Conservation (phyloP, 1,140 invertebrate species). For the Eumeta japonica region DNA sequence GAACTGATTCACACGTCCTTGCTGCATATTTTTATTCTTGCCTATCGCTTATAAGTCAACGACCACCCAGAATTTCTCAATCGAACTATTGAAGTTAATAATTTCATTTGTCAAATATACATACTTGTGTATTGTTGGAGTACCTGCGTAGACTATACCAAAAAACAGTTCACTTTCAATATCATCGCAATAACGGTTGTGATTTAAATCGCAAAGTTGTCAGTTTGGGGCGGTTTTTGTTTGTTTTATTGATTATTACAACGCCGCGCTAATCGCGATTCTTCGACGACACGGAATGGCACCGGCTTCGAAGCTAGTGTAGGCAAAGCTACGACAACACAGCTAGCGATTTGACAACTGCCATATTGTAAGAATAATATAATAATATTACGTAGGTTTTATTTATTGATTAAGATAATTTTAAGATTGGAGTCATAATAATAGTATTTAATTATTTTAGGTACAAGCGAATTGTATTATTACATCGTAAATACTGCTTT, state of each 20-base stretch:
- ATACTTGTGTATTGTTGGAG: too few relatives aligned
- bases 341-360: conserved; percentile 55
- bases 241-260: conserved; percentile 8
- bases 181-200: conserved; percentile 51
- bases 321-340: conserved; percentile 42
- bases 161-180: conserved; percentile 31
- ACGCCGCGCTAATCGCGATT: neutral
- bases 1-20: too few relatives aligned
- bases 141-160: conserved; percentile 39
- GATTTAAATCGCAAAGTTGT: conserved; percentile 40
- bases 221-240: too few relatives aligned
- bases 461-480: conserved; percentile 32
- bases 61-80: too few relatives aligned
- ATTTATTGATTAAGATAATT: conserved; percentile 24
- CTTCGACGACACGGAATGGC: too few relatives aligned
- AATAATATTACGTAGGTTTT: conserved; percentile 17
- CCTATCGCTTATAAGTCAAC: too few relatives aligned
- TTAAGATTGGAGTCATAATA: conserved; percentile 51
- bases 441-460: conserved; percentile 50
- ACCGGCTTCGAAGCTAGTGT: conserved; percentile 17
- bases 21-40: too few relatives aligned
- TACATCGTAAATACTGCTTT: too few relatives aligned
- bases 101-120: too few relatives aligned
- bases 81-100: too few relatives aligned
- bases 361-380: conserved; percentile 49